A percentile compares a stretch with the other conserved stretches of the same genome.
Evolutionary conservation across 2,113 vertebrate species (phyloP).

Genomic region (Eclectus roratus): DNA sequence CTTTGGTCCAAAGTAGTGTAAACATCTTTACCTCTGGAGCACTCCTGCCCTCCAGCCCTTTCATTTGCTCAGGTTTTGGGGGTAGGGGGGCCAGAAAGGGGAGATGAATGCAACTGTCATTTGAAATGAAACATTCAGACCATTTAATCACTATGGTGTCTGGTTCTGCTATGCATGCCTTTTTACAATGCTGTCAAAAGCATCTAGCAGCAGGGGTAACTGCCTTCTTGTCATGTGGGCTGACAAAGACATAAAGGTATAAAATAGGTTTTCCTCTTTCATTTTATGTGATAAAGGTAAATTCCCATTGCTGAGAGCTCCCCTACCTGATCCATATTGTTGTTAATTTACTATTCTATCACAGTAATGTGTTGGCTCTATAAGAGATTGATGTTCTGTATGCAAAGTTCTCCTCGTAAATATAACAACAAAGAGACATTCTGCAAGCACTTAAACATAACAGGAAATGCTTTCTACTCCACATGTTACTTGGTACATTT

Average conservation of each 20-base stretch:
- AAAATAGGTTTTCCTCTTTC: neutral
- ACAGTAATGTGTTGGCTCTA: neutral
- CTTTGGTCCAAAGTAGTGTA: neutral
- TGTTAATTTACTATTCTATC: conserved; percentile 25
- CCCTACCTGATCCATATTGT: neutral
- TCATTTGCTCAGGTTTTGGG: neutral
- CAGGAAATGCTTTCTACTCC: conserved; percentile 4
- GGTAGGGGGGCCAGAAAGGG: neutral
- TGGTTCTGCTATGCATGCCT: neutral
- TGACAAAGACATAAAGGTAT: conserved; percentile 21
- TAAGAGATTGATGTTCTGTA: neutral
- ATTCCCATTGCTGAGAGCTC: neutral
- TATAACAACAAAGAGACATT: conserved; percentile 20
- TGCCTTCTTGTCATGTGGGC: neutral
- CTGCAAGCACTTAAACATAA: neutral
- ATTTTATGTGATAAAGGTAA: conserved; percentile 15
- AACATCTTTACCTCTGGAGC: neutral
- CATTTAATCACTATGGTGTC: neutral
- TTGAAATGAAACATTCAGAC: neutral
- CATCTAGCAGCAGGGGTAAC: conserved; percentile 7
- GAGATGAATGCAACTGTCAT: neutral
- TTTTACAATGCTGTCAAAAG: neutral
- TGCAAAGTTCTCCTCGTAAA: conserved; percentile 21
- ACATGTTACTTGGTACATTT: neutral
- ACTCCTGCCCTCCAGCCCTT: neutral